phyloP scores from a whole-genome alignment of 2,797 vertebrate species.

The Enteromius trimaculatus region DNA sequence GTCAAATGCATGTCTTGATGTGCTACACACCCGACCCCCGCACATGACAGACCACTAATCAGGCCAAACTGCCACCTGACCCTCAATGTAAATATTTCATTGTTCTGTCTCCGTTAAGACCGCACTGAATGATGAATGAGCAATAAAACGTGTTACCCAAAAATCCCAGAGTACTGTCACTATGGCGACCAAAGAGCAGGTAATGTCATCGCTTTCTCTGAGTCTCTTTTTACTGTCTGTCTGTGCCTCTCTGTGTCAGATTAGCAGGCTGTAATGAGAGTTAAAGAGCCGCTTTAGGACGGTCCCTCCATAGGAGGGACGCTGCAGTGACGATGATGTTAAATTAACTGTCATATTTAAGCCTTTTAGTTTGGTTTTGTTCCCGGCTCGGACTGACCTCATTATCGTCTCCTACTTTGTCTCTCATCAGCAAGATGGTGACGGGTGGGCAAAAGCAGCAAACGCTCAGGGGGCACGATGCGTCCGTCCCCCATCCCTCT shows the following conservation, averaged over 20 bases:
- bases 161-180: conserved; percentile 33
- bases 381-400: conserved; percentile 77
- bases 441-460: conserved; percentile 81
- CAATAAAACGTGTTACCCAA: conserved; percentile 42
- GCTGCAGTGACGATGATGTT: conserved; percentile 64
- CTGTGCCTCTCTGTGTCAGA: conserved; percentile 4
- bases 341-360: conserved; percentile 77
- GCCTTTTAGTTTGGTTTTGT: conserved; percentile 61
- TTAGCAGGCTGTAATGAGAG: conserved; percentile 31
- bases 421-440: conserved; percentile 81
- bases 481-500: conserved; percentile 70
- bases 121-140: conserved; percentile 39
- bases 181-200: conserved; percentile 40
- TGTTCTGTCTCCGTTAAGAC: conserved; percentile 21
- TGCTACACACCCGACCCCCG: background rate
- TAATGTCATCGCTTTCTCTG: conserved; percentile 6
- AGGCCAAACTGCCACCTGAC: conserved; percentile 23
- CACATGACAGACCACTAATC: conserved; percentile 16
- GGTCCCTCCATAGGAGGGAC: background rate
- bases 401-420: conserved; percentile 80
- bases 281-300: conserved; percentile 31
- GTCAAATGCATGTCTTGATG: background rate
- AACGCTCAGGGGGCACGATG: conserved; percentile 74
- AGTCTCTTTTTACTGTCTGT: conserved; percentile 19
- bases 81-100: conserved; percentile 42